Conservation (phyloP, 2,113 vertebrate genomes). For the Malurus melanocephalus region DNA sequence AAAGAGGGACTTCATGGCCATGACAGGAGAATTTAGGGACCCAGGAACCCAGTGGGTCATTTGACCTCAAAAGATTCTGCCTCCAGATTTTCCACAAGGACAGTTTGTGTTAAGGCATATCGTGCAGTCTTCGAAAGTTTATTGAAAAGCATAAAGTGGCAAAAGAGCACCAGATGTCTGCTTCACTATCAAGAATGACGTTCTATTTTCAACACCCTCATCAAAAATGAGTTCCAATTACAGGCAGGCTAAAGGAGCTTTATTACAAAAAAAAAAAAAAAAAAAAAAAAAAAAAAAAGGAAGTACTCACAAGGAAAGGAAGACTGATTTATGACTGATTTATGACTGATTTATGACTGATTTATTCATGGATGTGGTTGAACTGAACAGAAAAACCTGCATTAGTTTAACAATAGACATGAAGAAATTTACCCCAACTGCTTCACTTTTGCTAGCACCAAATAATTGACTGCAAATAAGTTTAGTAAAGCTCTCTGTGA, state of each 20-base stretch:
- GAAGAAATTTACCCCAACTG: not conserved
- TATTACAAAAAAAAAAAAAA: not conserved
- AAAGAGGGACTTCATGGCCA: not conserved
- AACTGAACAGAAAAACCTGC: not conserved
- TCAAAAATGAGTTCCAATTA: not conserved
- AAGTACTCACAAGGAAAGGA: not conserved
- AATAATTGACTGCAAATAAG: not conserved
- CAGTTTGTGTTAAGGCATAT: not conserved
- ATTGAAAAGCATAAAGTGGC: not conserved
- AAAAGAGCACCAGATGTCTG: not conserved
- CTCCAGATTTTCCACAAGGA: not conserved
- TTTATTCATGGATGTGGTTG: not conserved
- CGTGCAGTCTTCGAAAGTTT: not conserved
- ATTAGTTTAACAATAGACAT: not conserved
- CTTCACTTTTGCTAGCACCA: not conserved
- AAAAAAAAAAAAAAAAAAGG: not conserved
- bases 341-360: not conserved
- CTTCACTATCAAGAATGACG: accelerated
- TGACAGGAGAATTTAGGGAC: not conserved
- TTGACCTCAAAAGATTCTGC: not conserved
- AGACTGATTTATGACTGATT: not conserved
- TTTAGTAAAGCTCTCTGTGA: not conserved
- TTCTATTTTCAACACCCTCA: not conserved
- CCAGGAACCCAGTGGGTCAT: not conserved
- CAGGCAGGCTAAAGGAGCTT: not conserved